phyloP scores from a whole-genome alignment of 2,113 vertebrate genomes.

The Euleptes europaea region DNA sequence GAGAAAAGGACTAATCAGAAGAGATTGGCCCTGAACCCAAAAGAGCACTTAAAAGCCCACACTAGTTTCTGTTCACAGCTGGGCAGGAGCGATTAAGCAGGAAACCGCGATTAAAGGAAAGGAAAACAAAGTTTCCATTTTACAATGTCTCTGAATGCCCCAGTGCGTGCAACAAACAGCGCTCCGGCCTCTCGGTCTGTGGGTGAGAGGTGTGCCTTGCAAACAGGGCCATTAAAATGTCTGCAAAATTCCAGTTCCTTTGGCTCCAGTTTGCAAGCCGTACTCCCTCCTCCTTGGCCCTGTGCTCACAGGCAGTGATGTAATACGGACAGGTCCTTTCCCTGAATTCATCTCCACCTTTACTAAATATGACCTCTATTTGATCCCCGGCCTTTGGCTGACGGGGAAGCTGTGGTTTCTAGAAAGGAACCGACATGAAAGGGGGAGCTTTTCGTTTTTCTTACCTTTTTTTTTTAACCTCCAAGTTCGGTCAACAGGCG shows the following conservation, averaged over 20 bases:
- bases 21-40: not conserved
- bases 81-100: not conserved
- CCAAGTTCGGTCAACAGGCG: conserved; percentile 59
- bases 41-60: not conserved
- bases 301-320: conserved; percentile 53
- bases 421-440: conserved; percentile 61
- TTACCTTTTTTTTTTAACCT: conserved; percentile 1
- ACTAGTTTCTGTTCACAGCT: not conserved
- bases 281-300: conserved; percentile 31
- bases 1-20: not conserved
- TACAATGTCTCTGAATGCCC: conserved; percentile 63
- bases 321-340: conserved; percentile 59
- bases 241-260: conserved; percentile 45
- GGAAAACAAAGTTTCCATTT: conserved; percentile 37
- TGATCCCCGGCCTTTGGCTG: conserved; percentile 69
- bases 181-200: conserved; percentile 58
- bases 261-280: conserved; percentile 38
- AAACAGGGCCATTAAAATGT: conserved; percentile 62
- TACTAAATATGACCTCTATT: conserved; percentile 83
- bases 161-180: conserved; percentile 51
- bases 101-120: not conserved
- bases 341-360: conserved; percentile 75
- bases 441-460: not conserved
- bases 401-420: conserved; percentile 70
- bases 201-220: conserved; percentile 58